Base-by-base conservation (phyloP, 2,113 vertebrate genomes). In the Syngnathus scovelli region DNA sequence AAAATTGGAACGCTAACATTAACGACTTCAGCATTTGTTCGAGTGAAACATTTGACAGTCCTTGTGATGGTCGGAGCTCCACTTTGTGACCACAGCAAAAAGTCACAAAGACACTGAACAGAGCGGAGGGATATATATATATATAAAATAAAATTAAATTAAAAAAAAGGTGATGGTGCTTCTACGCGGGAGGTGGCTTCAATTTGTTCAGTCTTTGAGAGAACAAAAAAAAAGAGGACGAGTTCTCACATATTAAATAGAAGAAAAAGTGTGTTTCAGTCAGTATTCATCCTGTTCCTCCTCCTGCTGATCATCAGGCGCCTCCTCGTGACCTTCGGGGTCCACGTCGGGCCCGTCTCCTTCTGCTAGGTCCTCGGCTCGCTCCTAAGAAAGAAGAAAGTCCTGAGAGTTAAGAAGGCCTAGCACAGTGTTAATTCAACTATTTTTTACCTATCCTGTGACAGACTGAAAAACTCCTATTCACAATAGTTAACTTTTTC, bases 281-380 rank as follows among this genome's bases (percentile, higher is more conserved):
- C 94, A 99, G 92, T 99, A 99, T 89, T 99, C 97, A 78, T 99
- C 97, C 80, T 96, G 95, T 74, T 93, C 97, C 75, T 93, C 97
- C 79, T 96, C 97, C 78, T 95, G 94, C 80, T 92, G 94, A 90
- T 97, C 95, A 76, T 98, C 93, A 76, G 87, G 68, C 64, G 67
- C 82, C 58, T 88, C 93, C 85, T 96, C 94, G 0, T 88, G 94
- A 68, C 92, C 94, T 63, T 94, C 92, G 3, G 92, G 92, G 78
- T 99, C 92, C 46, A 90, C 93, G 52, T 96, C 96, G 7, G 92
- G 90, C 82, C 92, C 87, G 1, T 90, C 85, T 21, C 87, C 86
- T 66, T 90, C 96, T 5, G 93, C 93, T 74, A 93, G 91, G 46
- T 93, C 94, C 16, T 92, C 93, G 68, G 90, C 93, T 83, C 93